Evolutionary conservation across 2,113 vertebrate species (phyloP), one percentile per base, ranked within the genome.

Genomic region (Dasyornis broadbenti): DNA sequence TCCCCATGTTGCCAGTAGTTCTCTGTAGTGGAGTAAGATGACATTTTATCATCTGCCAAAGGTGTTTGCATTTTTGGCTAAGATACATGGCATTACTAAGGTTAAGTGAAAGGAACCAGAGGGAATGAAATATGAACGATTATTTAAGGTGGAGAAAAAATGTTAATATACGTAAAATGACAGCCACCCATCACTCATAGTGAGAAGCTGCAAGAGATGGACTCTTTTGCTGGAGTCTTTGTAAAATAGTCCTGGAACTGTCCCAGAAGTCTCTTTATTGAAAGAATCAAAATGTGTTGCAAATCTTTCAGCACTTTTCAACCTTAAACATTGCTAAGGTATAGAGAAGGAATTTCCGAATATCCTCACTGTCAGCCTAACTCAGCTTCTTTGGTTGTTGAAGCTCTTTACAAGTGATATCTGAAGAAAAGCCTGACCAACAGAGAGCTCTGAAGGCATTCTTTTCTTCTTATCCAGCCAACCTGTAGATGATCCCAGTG

Each of bases 61-160:
- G 35, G 69, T 91, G n/a, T 73, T 91, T 84, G 72, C 49, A n/a
- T 87, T 93, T 95, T 89, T 92, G 83, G 80, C 30, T 52, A 9
- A 66, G 42, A 69, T 60, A 47, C 2, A 9, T 79, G 31, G 47
- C 22, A 30, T 85, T 80, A 24, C 40, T 69, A 70, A 81, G 65
- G 54, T 82, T 79, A 91, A 94, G 26, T 91, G 83, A 73, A 82
- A 75, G 66, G 57, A 76, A 89, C 10, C 35, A 66, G 40, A 66
- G 40, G 11, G 45, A 94, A 59, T 66, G 53, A 53, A 78, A 77
- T 40, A 60, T 8, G 14, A 65, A 86, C 59, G 30, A 53, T 15
- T 69, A 45, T 65, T 89, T 44, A 64, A 82, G 39, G 47, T 31
- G 30, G 27, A 53, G 42, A 52, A 64, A 89, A 81, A 80, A 57